Base-by-base conservation (phyloP, 2,113 vertebrate genomes). In the Noctilio leporinus region DNA sequence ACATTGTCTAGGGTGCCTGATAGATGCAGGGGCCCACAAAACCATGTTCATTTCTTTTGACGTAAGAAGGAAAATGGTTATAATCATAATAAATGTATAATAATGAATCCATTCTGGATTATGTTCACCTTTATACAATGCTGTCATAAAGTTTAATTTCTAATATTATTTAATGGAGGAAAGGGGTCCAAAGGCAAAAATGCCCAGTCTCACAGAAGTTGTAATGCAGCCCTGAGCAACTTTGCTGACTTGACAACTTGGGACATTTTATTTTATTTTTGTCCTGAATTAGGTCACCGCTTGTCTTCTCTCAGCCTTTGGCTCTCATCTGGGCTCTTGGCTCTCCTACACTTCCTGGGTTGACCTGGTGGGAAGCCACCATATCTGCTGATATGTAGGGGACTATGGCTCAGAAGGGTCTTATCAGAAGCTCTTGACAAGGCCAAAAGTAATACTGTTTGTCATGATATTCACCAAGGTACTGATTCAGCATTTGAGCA, bases 401-500 rank as follows among this genome's bases (percentile, higher is more conserved):
- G 28, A 11, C 55, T 33, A 17, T 64, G 33, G 17, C 86, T 81
- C 35, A 51, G 73, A 78, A 40, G 92, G 67, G 3, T 84, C 51
- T 70, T 49, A 12, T 70, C 24, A 91, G 75, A 76, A 10, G 55
- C 16, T 84, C 26, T n/a, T 43, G 20, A 64, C 3, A 43, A 93
- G 35, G 57, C 26, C 49, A 43, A 57, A 89, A n/a, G 24, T 14
- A 59, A 16, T n/a, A 40, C 1, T 10, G 30, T 69, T 88, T 94
- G 76, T 22, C 28, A 19, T 51, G 47, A 73, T 86, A 86, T 73
- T 95, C 76, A 80, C 20, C 55, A 47, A 91, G 57, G 49, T 55
- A 12, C 12, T 33, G 33, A 43, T 43, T 85, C 26, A 84, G 64
- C n/a, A 30, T 69, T 75, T 24, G 45, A 28, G 33, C 24, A 6